Evolutionary conservation across 2,113 vertebrate genomes (phyloP).

Genomic region (Hippolais icterina): DNA sequence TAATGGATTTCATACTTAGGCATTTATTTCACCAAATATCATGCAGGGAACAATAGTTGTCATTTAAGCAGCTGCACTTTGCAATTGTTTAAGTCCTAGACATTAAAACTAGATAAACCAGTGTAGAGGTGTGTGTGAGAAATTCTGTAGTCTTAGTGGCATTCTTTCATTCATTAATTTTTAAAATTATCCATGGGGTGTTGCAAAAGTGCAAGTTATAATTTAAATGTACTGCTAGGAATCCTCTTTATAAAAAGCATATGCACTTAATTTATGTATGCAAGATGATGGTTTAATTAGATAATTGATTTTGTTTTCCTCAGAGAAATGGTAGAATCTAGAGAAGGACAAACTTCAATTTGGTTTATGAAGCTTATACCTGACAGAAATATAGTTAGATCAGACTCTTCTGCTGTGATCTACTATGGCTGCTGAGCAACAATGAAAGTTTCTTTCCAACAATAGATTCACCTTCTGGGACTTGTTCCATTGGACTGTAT

Average conservation of each 20-base stretch:
- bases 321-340: neutral
- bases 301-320: neutral
- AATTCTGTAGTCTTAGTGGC: conserved; percentile 18
- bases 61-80: neutral
- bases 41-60: neutral
- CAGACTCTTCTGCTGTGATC: conserved; percentile 11
- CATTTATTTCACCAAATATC: conserved; percentile 3
- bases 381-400: neutral
- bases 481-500: neutral
- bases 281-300: conserved; percentile 12
- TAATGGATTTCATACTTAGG: conserved; percentile 30
- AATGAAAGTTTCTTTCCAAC: neutral
- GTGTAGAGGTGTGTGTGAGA: neutral
- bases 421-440: neutral
- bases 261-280: conserved; percentile 54
- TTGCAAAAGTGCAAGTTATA: conserved; percentile 1
- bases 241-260: conserved; percentile 46
- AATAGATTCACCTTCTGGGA: neutral
- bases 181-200: conserved; percentile 42
- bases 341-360: neutral
- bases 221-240: conserved; percentile 25
- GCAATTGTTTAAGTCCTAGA: conserved; percentile 9
- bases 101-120: neutral
- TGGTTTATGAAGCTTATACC: neutral
- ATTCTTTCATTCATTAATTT: conserved; percentile 64